Evolutionary conservation across 1,140 invertebrate species (phyloP).

Genomic region (Babylonia areolata): DNA sequence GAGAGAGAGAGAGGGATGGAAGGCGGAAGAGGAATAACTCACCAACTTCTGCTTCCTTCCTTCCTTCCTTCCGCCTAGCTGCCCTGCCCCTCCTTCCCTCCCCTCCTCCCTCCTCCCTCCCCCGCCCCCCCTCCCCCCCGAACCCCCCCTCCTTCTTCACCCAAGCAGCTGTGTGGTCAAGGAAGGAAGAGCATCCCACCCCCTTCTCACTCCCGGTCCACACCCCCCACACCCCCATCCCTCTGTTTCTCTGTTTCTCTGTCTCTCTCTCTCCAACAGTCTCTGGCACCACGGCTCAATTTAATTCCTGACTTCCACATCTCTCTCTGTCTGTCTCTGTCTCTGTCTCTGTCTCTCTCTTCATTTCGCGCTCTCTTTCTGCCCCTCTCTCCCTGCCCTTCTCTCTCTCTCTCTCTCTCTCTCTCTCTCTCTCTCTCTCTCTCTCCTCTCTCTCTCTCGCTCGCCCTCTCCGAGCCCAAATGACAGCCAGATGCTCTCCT

Average conservation of each 20-base stretch:
- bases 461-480: not conserved
- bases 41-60: no score
- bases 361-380: not conserved
- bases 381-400: no score
- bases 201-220: no score
- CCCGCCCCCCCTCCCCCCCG: no score
- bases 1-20: no score
- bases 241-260: not conserved
- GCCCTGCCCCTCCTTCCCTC: no score
- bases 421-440: not conserved
- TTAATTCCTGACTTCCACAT: not conserved
- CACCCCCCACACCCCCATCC: no score
- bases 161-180: no score
- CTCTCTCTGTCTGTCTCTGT: not conserved
- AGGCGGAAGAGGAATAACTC: no score
- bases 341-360: not conserved
- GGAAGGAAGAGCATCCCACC: not conserved
- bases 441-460: not conserved
- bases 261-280: not conserved
- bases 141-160: no score
- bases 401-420: not conserved
- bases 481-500: conserved; percentile 10
- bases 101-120: no score
- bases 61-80: no score
- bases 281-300: not conserved